Evolutionary conservation across 2,113 vertebrate genomes (phyloP).

Genomic region (Sylvietta virens): DNA sequence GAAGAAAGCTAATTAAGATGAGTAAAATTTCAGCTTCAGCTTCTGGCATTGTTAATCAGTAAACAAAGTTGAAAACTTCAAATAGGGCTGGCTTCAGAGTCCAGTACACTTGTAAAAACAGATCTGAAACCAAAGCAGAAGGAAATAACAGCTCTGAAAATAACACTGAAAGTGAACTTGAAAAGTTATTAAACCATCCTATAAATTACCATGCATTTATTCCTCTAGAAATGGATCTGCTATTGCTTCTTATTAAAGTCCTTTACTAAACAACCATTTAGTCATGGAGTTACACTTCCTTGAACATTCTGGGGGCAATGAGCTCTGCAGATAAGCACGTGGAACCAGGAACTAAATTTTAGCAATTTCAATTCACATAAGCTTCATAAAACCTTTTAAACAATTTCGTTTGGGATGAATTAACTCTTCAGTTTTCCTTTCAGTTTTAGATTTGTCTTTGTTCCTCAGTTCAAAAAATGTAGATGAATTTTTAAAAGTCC

Average conservation of each 20-base stretch:
- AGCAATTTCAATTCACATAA: slow-evolving; percentile 5
- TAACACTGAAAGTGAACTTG: slow-evolving; percentile 34
- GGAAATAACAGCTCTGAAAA: slow-evolving; percentile 4
- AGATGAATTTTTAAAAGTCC: background rate
- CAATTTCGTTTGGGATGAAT: background rate
- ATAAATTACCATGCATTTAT: slow-evolving; percentile 51
- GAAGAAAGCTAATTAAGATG: slow-evolving; percentile 63
- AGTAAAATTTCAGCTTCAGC: slow-evolving; percentile 40
- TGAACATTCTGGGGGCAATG: slow-evolving; percentile 17
- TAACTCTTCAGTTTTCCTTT: background rate
- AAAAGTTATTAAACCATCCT: slow-evolving; percentile 49
- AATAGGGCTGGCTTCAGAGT: background rate
- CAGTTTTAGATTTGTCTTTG: background rate
- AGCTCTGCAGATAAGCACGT: slow-evolving; percentile 16
- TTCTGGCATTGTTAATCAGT: slow-evolving; percentile 43
- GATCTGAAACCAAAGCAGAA: slow-evolving; percentile 24
- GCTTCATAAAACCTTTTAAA: background rate
- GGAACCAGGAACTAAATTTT: background rate
- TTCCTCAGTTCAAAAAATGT: background rate
- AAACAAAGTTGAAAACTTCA: slow-evolving; percentile 45
- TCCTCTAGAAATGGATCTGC: slow-evolving; percentile 16
- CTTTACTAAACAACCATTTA: slow-evolving; percentile 39
- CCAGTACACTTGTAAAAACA: slow-evolving; percentile 33
- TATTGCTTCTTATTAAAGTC: slow-evolving; percentile 38
- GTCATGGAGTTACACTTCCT: slow-evolving; percentile 27